phyloP scores from a whole-genome alignment of 1,140 invertebrate genomes.

The Thereuonema tuberculata region DNA sequence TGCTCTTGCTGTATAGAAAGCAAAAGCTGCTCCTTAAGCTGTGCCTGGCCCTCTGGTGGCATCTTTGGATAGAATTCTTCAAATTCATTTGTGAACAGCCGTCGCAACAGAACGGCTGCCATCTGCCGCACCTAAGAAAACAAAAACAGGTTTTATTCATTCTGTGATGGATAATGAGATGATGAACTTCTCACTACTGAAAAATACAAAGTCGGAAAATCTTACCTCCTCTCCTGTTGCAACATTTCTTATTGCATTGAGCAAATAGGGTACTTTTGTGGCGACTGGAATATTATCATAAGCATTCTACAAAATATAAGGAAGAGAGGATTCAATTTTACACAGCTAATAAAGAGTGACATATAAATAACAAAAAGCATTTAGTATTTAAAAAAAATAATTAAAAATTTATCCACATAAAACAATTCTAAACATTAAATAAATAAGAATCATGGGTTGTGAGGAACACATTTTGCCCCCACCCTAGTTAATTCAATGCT shows the following conservation, averaged over 20 bases:
- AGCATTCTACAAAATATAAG: conserved; percentile 47
- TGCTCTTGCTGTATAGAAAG: conserved; percentile 62
- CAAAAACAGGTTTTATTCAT: too few species aligned
- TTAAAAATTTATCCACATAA: too few species aligned
- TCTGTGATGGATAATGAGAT: too few species aligned
- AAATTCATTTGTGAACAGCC: conserved; percentile 78
- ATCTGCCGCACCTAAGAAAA: conserved; percentile 50
- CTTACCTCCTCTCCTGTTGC: conserved; percentile 52
- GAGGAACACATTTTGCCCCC: too few species aligned
- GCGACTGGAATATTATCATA: conserved; percentile 64
- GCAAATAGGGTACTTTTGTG: conserved; percentile 58
- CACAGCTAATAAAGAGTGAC: too few species aligned
- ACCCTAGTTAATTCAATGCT: too few species aligned
- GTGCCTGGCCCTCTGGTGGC: conserved; percentile 58
- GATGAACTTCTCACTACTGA: too few species aligned
- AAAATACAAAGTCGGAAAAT: not conserved
- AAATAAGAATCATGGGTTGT: too few species aligned
- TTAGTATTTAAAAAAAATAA: too few species aligned
- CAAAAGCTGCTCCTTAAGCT: conserved; percentile 75
- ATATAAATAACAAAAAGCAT: too few species aligned
- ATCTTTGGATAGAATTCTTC: conserved; percentile 74
- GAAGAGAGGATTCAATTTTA: too few species aligned
- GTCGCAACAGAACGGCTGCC: conserved; percentile 75
- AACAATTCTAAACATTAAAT: too few species aligned
- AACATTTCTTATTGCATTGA: conserved; percentile 59